A percentile compares a stretch with the other conserved stretches of the same genome.
Evolutionary conservation across 2,113 vertebrate species (phyloP).

Genomic region (Serilophus lunatus): DNA sequence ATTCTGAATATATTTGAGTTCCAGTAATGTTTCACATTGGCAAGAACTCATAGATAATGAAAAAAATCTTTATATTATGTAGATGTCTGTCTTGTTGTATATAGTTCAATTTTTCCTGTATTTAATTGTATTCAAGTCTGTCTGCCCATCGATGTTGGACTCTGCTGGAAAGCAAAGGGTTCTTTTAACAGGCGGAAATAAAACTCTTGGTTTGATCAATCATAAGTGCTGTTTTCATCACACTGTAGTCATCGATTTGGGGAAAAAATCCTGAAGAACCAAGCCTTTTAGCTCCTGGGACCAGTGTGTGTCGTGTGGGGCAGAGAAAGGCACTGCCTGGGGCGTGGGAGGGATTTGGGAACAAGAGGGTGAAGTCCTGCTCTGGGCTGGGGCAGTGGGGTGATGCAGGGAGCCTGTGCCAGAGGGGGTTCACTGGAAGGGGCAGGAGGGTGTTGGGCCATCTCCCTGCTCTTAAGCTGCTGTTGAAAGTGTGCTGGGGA

Average conservation of each 20-base stretch:
- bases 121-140: constrained; percentile 61
- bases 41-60: constrained; percentile 19
- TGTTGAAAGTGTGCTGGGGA: no score
- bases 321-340: fast-evolving
- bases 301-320: background rate
- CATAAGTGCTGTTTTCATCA: background rate
- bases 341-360: background rate
- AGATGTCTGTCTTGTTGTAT: constrained; percentile 62
- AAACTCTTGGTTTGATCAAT: constrained; percentile 28
- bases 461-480: no score
- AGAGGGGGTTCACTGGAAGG: no score
- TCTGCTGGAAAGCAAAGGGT: constrained; percentile 51
- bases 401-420: no score
- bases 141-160: constrained; percentile 41
- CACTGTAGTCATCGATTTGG: fast-evolving
- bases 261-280: fast-evolving
- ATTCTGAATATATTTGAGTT: background rate
- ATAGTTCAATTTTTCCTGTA: constrained; percentile 63
- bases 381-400: no score
- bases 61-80: background rate
- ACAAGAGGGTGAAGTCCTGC: no score
- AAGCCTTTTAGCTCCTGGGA: background rate
- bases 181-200: constrained; percentile 67
- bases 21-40: background rate
- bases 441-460: no score